Percentiles rank a stretch among this genome's conserved stretches.
These are phyloP conservation scores for Venustaconcha ellipsiformis DNA, from an alignment of 1,140 invertebrate species.

Conservation along the genomic window DNA sequence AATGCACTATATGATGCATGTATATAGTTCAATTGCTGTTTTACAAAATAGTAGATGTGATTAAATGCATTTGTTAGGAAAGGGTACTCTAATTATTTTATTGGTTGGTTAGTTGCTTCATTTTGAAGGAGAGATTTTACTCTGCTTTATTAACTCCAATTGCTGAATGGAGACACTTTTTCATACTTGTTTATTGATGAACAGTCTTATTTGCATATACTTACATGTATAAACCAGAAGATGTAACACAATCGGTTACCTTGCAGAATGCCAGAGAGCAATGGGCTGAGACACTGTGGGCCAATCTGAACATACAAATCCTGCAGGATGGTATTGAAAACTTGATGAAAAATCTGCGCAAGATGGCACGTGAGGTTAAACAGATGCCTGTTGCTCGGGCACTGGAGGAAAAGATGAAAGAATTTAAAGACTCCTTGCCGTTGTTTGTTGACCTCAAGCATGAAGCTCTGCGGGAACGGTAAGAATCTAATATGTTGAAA, in stretches of 20 bases:
- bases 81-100: no score
- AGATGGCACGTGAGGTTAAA: constrained; percentile 74
- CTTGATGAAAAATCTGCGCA: constrained; percentile 83
- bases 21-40: no score
- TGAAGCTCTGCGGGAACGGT: constrained; percentile 85
- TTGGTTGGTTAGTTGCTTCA: no score
- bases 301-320: constrained; percentile 84
- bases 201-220: no score
- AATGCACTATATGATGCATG: no score
- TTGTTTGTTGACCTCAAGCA: constrained; percentile 92
- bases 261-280: constrained; percentile 75
- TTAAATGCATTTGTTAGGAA: no score
- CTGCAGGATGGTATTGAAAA: constrained; percentile 88
- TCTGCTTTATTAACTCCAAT: no score
- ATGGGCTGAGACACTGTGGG: constrained; percentile 90
- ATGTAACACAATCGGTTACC: not conserved
- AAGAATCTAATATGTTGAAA: constrained; percentile 3
- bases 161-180: no score
- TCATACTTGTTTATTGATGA: no score
- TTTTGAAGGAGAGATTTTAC: no score
- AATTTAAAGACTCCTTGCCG: constrained; percentile 88
- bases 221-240: no score
- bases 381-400: constrained; percentile 74
- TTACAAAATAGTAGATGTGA: no score
- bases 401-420: constrained; percentile 86